phyloP scores from a whole-genome alignment of 2,113 vertebrate species.

The Protobothrops mucrosquamatus region DNA sequence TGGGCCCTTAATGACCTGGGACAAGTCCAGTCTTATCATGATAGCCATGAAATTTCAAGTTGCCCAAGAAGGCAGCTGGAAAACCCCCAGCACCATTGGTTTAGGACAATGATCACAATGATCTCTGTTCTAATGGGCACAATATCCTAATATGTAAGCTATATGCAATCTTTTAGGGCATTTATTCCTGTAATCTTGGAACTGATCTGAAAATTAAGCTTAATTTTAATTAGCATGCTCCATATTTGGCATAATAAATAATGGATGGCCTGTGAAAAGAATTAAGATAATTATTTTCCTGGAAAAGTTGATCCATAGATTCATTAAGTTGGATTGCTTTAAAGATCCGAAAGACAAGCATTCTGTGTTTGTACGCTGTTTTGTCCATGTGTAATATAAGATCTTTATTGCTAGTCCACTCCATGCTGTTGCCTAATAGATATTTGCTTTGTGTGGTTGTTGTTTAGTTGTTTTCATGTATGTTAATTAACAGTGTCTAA shows the following conservation, averaged over 20 bases:
- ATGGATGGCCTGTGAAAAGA: conserved; percentile 4
- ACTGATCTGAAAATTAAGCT: conserved; percentile 33
- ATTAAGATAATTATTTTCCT: conserved; percentile 7
- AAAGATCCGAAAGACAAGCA: conserved; percentile 34
- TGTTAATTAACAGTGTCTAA: conserved; percentile 64
- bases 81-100: neutral
- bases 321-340: conserved; percentile 8
- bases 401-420: conserved; percentile 38
- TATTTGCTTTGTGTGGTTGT: conserved; percentile 41
- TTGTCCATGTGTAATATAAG: conserved; percentile 29
- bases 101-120: neutral
- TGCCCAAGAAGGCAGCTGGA: neutral
- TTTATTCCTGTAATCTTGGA: conserved; percentile 15
- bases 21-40: neutral
- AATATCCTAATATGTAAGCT: neutral
- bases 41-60: neutral
- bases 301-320: neutral
- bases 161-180: neutral
- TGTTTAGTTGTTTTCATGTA: conserved; percentile 52
- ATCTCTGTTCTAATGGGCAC: neutral
- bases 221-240: conserved; percentile 7
- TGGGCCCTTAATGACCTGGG: neutral
- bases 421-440: conserved; percentile 32
- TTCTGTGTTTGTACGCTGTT: conserved; percentile 14
- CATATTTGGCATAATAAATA: conserved; percentile 12